A percentile compares a stretch with the other conserved stretches of the same genome.
Conservation (phyloP, 2,797 vertebrate species). For the Yasuhikotakia modesta region DNA sequence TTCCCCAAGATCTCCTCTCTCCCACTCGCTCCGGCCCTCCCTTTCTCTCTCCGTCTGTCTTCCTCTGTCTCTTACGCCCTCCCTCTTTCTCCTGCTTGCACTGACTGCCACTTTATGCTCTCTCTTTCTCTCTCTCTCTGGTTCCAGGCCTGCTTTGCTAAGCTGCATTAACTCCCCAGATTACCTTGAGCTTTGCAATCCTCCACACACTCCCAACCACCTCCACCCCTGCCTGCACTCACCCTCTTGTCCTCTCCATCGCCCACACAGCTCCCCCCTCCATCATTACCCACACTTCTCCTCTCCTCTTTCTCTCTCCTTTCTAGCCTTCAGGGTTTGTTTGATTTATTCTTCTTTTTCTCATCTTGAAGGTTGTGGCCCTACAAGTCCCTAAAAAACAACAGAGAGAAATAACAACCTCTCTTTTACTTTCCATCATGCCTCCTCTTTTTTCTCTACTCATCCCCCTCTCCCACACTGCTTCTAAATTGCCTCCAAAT, state of each 20-base stretch:
- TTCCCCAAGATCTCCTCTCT: conserved; percentile 80
- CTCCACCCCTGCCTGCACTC: conserved; percentile 70
- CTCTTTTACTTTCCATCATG: conserved; percentile 80
- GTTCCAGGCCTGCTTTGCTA: conserved; percentile 71
- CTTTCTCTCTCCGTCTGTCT: conserved; percentile 60
- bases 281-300: conserved; percentile 44
- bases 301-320: conserved; percentile 61
- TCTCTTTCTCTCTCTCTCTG: conserved; percentile 23
- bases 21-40: conserved; percentile 64
- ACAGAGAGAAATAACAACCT: conserved; percentile 79
- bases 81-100: conserved; percentile 58
- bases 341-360: conserved; percentile 66
- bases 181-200: conserved; percentile 82
- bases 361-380: conserved; percentile 77
- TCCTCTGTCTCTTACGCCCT: conserved; percentile 67
- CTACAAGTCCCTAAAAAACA: conserved; percentile 82
- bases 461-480: conserved; percentile 83
- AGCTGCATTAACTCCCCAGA: conserved; percentile 83
- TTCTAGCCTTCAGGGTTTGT: conserved; percentile 63
- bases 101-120: conserved; percentile 41
- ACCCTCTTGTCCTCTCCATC: conserved; percentile 72
- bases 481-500: conserved; percentile 86
- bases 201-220: conserved; percentile 63
- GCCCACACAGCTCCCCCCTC: conserved; percentile 59
- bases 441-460: conserved; percentile 76